Percentiles rank a stretch among this genome's conserved stretches.
Conservation (phyloP, 1,140 invertebrate genomes). For the Zaprionus lachaisei region DNA sequence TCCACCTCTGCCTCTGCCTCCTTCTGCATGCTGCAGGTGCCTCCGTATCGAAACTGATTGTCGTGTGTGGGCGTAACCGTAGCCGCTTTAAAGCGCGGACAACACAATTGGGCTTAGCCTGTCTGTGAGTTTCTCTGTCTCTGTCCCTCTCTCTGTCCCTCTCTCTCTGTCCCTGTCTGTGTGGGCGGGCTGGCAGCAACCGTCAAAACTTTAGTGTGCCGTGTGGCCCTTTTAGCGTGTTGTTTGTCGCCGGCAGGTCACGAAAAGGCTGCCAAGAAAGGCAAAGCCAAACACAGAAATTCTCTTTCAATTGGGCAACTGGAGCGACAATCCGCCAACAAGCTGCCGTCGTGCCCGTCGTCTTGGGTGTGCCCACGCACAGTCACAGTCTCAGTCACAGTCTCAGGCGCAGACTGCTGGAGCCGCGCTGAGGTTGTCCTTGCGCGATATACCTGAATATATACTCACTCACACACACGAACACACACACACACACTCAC, state of each 20-base stretch:
- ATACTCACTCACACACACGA: background rate
- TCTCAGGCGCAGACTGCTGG: constrained; percentile 63
- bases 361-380: background rate
- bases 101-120: constrained; percentile 51
- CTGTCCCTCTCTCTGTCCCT: background rate
- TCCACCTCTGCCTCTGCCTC: constrained; percentile 26
- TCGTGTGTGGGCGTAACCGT: constrained; percentile 67
- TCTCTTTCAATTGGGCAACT: constrained; percentile 72
- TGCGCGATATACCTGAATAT: constrained; percentile 23
- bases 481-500: background rate
- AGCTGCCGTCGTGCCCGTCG: background rate
- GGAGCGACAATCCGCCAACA: constrained; percentile 47
- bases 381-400: background rate
- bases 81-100: constrained; percentile 51
- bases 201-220: constrained; percentile 64
- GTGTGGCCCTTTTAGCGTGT: constrained; percentile 48
- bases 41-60: constrained; percentile 22
- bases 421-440: constrained; percentile 52
- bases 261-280: constrained; percentile 63
- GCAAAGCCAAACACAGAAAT: constrained; percentile 56
- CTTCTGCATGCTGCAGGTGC: constrained; percentile 62
- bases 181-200: constrained; percentile 34
- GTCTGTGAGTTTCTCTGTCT: constrained; percentile 2
- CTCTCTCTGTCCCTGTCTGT: background rate
- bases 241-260: constrained; percentile 70